Base-by-base conservation (phyloP, 2,113 vertebrate species). In the Ailurus styani region DNA sequence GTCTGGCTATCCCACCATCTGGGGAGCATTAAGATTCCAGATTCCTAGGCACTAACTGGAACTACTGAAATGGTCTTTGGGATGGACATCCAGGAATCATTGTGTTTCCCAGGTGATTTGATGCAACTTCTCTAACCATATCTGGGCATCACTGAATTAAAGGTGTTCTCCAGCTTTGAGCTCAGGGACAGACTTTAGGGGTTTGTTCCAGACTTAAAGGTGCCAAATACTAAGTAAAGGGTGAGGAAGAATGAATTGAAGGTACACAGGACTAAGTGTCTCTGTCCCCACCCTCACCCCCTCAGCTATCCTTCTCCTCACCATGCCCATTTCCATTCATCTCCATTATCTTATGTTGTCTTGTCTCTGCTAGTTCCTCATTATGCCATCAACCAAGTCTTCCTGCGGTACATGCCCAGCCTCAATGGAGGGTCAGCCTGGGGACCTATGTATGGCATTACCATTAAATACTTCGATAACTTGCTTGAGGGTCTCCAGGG, bases 401-500 rank as follows among this genome's bases (percentile, higher is more conserved):
- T 6, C 47, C 50, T 47, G 27, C 45, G 40, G 42, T 68, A n/a
- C 11, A 27, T 5, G 37, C 89, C 83, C 45, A 96, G 37, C 52
- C 23, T 94, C 37, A 50, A 1, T 18, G 18, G n/a, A 81, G 45
- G 42, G n/a, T 12, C 73, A 27, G 11, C 12, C 17, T 21, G 1
- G 31, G 50, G n/a, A 60, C 27, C 64, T 37, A 10, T 2, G 6
- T 37, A 10, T 2, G 6, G 27, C 55, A 50, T 99, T 99, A 99
- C 99, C 99, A 40, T 99, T 99, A 98, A 99, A 99, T 14, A 98
- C 99, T 98, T 99, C 99, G 13, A 99, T 99, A 97, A 99, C 99
- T 98, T 99, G 99, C 72, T 99, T 98, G 75, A 99, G 99, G 1
- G 99, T 99, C 98, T 99, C 99, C 95, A 99, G 98, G 82, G 99